phyloP scores from a whole-genome alignment of 2,113 vertebrate genomes.

The Phocoena phocoena region DNA sequence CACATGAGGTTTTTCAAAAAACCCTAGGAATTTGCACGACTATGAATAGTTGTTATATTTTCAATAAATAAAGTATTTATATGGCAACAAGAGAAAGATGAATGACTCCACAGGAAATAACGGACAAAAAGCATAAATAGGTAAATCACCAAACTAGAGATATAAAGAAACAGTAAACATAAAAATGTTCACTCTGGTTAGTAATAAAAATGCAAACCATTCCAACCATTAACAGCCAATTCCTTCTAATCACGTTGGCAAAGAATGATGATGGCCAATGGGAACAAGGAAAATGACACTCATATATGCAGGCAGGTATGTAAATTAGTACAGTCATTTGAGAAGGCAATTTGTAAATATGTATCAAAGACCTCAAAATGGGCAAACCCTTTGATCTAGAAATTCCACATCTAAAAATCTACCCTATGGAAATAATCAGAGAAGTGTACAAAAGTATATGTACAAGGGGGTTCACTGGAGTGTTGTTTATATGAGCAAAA shows the following conservation, averaged over 20 bases:
- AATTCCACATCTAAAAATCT: not conserved
- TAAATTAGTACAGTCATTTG: not conserved
- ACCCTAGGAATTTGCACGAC: not conserved
- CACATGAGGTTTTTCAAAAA: not conserved
- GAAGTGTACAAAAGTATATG: not conserved
- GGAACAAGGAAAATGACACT: not conserved
- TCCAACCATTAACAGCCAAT: not conserved
- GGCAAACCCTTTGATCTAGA: not conserved
- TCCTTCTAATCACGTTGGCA: not conserved
- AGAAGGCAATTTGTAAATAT: not conserved
- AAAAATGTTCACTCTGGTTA: not conserved
- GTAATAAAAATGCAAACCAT: conserved; percentile 17
- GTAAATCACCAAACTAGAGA: not conserved
- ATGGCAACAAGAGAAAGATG: not conserved
- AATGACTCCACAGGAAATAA: not conserved
- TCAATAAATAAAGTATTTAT: not conserved
- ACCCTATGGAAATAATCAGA: not conserved
- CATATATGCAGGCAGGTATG: not conserved
- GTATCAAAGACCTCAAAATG: not conserved
- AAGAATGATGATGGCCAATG: not conserved
- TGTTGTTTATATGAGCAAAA: not conserved
- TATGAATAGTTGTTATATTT: not conserved
- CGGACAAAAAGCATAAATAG: not conserved
- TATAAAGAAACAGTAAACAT: not conserved
- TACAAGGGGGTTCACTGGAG: not conserved